Conservation (phyloP, 2,888 invertebrate genomes). For the Tetramorium bicarinatum region DNA sequence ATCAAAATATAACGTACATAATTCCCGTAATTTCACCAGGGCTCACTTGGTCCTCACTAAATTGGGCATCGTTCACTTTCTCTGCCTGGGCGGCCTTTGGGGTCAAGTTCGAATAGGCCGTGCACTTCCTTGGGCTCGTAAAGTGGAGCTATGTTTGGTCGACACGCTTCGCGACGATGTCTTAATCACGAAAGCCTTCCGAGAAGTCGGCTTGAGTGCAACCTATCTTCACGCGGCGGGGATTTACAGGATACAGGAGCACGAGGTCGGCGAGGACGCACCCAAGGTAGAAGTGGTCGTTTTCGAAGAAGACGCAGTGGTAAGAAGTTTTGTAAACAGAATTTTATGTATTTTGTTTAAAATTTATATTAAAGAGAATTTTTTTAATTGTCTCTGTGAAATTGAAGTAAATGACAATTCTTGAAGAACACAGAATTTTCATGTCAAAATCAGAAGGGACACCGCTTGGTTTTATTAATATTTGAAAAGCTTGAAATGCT, state of each 20-base stretch:
- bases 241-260: conserved; percentile 85
- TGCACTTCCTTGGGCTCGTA: conserved; percentile 88
- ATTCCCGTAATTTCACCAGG: conserved; percentile 73
- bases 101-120: conserved; percentile 87
- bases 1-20: background rate
- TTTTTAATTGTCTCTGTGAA: background rate
- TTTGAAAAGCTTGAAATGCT: background rate
- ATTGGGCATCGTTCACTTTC: conserved; percentile 87
- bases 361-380: background rate
- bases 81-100: conserved; percentile 88
- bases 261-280: conserved; percentile 79
- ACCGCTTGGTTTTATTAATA: conserved; percentile 1
- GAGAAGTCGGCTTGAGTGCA: conserved; percentile 85
- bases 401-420: background rate
- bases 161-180: conserved; percentile 87
- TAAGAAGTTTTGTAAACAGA: conserved; percentile 70
- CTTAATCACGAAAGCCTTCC: conserved; percentile 86
- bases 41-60: conserved; percentile 85
- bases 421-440: background rate
- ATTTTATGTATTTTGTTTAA: background rate
- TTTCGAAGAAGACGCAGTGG: conserved; percentile 87
- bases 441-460: background rate
- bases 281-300: conserved; percentile 86
- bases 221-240: conserved; percentile 87
- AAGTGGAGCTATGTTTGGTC: conserved; percentile 87